These are phyloP conservation scores for Fragum sueziense DNA, from an alignment of 2,888 invertebrate species.

Conservation along the genomic window DNA sequence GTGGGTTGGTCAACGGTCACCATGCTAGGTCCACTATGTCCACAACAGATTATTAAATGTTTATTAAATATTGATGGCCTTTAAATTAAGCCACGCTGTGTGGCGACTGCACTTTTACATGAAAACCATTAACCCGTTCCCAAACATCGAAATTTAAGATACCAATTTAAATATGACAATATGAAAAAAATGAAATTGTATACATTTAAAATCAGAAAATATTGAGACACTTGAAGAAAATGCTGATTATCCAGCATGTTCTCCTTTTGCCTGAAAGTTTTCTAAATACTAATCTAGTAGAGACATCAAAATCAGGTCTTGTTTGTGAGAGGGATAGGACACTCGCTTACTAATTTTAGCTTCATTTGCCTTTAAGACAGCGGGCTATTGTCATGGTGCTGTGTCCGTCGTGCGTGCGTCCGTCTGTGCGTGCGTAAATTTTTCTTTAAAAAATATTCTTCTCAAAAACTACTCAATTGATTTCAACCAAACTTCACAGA, in stretches of 20 bases:
- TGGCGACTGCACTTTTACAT: no score
- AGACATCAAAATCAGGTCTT: not conserved
- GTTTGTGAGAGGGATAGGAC: not conserved
- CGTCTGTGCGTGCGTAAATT: no score
- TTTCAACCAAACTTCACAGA: no score
- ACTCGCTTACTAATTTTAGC: no score
- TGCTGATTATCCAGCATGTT: not conserved
- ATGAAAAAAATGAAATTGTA: not conserved
- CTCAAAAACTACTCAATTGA: no score
- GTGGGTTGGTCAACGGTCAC: not conserved
- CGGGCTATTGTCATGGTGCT: no score
- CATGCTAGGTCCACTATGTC: not conserved
- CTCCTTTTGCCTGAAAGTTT: not conserved
- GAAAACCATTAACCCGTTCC: slow-evolving; percentile 1
- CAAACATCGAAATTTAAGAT: not conserved
- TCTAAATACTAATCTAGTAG: not conserved
- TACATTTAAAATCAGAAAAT: not conserved
- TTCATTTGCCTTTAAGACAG: no score
- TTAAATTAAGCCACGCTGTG: not conserved
- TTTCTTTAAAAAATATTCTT: no score
- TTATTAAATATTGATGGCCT: slow-evolving; percentile 10
- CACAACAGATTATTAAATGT: not conserved
- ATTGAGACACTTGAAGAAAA: not conserved
- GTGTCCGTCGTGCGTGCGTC: no score
- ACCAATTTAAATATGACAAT: not conserved